Base-by-base conservation (phyloP, 1,140 invertebrate species). In the Stegodyphus mimosarum region DNA sequence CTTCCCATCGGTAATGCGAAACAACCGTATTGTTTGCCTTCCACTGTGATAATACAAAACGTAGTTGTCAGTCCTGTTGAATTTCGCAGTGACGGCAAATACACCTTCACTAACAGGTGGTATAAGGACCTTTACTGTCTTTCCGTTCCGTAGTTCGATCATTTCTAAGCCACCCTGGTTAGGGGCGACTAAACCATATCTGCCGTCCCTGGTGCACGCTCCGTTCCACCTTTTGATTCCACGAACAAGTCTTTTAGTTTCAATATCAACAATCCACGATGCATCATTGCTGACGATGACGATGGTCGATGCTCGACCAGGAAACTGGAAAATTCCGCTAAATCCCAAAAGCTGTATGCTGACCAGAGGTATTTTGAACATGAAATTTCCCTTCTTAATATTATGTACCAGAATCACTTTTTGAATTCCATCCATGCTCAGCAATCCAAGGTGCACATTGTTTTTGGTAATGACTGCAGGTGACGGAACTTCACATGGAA, bases 1-100 rank as follows among this genome's bases (percentile, higher is more conserved):
- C 89, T 94, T 93, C 1, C 96, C 96, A 90, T 99, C 97, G 3
- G 92, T 91, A 6, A 96, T 95, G 88, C 96, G 94, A 90, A 98
- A 99, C 7, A 98, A 94, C 83, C 96, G 92, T 70, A 99, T 92
- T 9, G 97, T 99, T 91, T 98, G 96, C 87, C 95, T 94, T 9
- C 96, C 96, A 88, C 96, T 97, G 89, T 99, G 97, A 88, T 99
- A 99, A 90, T 99, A 99, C 5, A 99, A 92, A 6, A 99, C 97
- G 88, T 99, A 98, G 88, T 97, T 94, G 88, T 99, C 96, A 10
- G 95, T 97, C 87, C 94, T 94, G 63, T 97, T 98, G 89, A 99
- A 99, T 91, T 96, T 94, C 71, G 96, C 96, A 87, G 97, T 96
- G 48, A 99, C 96, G 13, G 95, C 96, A 90, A 99, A 99, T 0